Evolutionary conservation across 2,797 vertebrate genomes (phyloP).

Genomic region (Phrynocephalus guinanensis): DNA sequence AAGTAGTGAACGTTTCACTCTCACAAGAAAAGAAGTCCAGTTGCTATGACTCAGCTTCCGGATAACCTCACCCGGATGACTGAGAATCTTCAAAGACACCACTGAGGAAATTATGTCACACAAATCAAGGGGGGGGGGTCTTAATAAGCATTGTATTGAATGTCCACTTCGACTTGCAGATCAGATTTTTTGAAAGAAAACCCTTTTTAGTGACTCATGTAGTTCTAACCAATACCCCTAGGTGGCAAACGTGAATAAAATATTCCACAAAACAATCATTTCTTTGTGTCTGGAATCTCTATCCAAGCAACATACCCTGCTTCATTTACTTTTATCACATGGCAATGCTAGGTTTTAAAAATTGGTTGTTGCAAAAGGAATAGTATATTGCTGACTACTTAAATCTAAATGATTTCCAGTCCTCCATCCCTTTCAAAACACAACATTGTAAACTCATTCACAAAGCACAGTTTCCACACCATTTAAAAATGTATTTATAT

Average conservation of each 20-base stretch:
- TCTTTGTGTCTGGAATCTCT: neutral
- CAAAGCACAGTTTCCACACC: neutral
- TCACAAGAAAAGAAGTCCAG: no score
- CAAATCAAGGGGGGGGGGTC: no score
- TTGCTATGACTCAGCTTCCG: no score
- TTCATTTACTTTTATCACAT: neutral
- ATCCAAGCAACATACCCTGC: no score
- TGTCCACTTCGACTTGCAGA: no score
- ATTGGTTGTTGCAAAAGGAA: neutral
- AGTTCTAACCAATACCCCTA: fast-evolving
- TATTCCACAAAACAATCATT: neutral
- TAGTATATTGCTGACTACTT: neutral
- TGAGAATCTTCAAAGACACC: neutral
- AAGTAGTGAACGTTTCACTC: no score
- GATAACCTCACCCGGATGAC: no score
- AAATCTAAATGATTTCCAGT: neutral
- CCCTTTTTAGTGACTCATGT: neutral
- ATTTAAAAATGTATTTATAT: neutral
- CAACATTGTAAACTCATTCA: neutral
- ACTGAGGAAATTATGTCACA: neutral
- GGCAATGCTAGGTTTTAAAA: neutral
- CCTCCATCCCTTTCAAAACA: neutral
- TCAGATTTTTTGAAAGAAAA: neutral
- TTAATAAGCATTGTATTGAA: no score
- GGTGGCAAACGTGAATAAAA: slow-evolving; percentile 34